Evolutionary conservation across 2,113 vertebrate genomes (phyloP).

Genomic region (Stictonetta naevosa): DNA sequence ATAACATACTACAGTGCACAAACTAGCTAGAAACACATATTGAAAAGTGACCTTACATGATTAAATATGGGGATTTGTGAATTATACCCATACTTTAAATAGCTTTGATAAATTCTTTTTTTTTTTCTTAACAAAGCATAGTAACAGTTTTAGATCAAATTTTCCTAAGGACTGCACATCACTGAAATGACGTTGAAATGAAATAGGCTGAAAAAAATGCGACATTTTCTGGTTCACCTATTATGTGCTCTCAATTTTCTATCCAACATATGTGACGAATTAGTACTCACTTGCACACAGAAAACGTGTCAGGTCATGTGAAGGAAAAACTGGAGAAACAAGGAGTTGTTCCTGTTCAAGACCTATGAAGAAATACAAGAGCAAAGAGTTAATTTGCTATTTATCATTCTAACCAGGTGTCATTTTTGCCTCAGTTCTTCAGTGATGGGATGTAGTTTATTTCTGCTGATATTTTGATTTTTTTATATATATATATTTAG

Average conservation of each 20-base stretch:
- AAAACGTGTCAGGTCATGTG: not conserved
- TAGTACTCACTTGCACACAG: not conserved
- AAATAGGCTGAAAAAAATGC: constrained; percentile 32
- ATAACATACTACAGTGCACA: not conserved
- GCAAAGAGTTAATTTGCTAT: not conserved
- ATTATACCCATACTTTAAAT: not conserved
- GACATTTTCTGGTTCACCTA: constrained; percentile 35
- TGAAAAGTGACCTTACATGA: not conserved
- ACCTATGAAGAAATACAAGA: not conserved
- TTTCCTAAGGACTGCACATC: constrained; percentile 1
- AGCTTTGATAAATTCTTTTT: not conserved
- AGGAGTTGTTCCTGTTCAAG: not conserved
- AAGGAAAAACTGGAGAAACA: not conserved
- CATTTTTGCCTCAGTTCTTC: not conserved
- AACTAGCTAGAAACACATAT: not conserved
- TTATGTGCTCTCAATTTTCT: not conserved
- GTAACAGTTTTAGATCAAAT: not conserved
- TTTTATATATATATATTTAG: not conserved
- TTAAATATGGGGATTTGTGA: not conserved
- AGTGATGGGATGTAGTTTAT: not conserved
- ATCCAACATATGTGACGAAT: not conserved
- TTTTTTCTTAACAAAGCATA: fast-evolving
- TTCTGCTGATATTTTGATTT: not conserved
- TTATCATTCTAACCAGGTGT: not conserved
- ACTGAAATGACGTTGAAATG: not conserved